phyloP scores from a whole-genome alignment of 2,888 invertebrate species.

The Nomada ferruginata region DNA sequence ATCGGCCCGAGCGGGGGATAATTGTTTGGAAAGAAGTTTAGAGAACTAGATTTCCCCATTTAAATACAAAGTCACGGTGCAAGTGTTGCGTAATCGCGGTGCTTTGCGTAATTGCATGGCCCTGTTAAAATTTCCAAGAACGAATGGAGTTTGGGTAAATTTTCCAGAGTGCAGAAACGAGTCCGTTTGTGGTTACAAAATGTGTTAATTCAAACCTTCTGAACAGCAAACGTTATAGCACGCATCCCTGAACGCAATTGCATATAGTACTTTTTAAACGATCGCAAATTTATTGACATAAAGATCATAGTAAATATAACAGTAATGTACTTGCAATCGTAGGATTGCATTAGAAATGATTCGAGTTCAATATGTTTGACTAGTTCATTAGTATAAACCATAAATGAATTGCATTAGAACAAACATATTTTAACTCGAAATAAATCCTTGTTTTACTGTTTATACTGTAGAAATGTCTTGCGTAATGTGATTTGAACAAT shows the following conservation, averaged over 20 bases:
- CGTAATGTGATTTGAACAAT: too few relatives aligned
- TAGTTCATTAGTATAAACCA: too few relatives aligned
- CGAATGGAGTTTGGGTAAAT: constrained; percentile 23
- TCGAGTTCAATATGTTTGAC: too few relatives aligned
- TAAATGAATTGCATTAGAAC: too few relatives aligned
- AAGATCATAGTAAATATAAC: too few relatives aligned
- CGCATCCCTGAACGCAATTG: not conserved
- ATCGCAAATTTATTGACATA: not conserved
- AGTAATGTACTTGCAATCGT: too few relatives aligned
- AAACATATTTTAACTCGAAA: too few relatives aligned
- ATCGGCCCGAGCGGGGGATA: constrained; percentile 3
- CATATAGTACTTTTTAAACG: not conserved
- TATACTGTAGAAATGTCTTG: too few relatives aligned
- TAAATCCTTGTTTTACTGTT: too few relatives aligned
- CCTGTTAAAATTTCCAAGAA: constrained; percentile 35
- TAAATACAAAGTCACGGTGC: constrained; percentile 44
- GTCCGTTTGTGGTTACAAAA: constrained; percentile 13
- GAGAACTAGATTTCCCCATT: constrained; percentile 20
- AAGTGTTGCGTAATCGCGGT: constrained; percentile 37
- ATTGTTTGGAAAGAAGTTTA: constrained; percentile 43
- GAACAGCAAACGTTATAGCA: not conserved
- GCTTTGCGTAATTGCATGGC: constrained; percentile 40
- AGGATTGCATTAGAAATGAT: too few relatives aligned
- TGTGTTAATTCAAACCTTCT: not conserved
- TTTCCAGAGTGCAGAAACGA: not conserved